Percentiles rank a stretch among this genome's conserved stretches.
Evolutionary conservation across 2,888 invertebrate species (phyloP).

Genomic region (Melieria crassipennis): DNA sequence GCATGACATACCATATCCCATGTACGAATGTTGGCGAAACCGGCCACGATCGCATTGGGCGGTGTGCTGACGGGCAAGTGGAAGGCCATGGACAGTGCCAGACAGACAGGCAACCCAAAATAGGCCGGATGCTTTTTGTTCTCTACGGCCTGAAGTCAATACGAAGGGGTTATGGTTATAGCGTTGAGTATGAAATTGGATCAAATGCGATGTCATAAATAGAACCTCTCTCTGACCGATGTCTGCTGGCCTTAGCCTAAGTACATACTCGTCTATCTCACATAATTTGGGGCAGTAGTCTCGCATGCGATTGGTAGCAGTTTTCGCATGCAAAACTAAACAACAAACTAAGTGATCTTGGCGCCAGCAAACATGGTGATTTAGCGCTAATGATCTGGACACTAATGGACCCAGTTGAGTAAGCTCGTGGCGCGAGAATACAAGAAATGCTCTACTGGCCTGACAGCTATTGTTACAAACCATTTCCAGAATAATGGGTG

Average conservation of each 20-base stretch:
- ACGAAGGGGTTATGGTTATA: background rate
- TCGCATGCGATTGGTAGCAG: background rate
- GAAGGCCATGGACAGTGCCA: constrained; percentile 88
- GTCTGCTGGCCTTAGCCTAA: too few relatives aligned
- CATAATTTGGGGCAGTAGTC: too few relatives aligned
- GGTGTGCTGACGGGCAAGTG: constrained; percentile 94
- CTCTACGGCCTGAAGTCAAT: constrained; percentile 70
- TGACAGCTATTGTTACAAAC: constrained; percentile 50
- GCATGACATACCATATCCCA: constrained; percentile 73
- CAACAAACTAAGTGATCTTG: background rate
- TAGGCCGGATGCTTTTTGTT: constrained; percentile 82
- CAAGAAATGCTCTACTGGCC: constrained; percentile 67
- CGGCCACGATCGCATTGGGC: constrained; percentile 90
- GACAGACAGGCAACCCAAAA: constrained; percentile 84
- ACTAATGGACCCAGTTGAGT: background rate
- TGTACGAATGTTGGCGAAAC: constrained; percentile 79
- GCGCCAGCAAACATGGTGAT: too few relatives aligned
- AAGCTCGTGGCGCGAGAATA: background rate
- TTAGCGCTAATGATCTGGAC: background rate
- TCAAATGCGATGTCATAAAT: too few relatives aligned
- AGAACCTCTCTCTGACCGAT: too few relatives aligned
- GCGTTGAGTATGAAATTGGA: too few relatives aligned
- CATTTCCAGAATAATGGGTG: constrained; percentile 82
- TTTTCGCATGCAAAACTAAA: background rate
- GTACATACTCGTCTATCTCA: too few relatives aligned